Evolutionary conservation across 2,797 vertebrate genomes (phyloP), one percentile per base, ranked within the genome.

Genomic region (Poeciliopsis gracilis): DNA sequence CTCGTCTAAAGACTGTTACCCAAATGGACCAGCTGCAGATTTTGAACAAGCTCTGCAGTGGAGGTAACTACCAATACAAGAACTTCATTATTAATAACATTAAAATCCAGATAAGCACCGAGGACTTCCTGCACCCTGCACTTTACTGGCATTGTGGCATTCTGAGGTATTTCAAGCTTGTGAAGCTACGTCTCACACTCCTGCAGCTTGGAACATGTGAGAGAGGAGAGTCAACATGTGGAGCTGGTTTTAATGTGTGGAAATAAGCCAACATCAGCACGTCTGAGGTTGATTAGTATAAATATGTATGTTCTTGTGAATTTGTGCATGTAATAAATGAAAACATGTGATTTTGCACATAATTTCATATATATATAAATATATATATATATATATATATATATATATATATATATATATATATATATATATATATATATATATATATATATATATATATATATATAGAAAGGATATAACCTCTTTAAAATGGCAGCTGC

Each of bases 91-190:
- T 23, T 36, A 33, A 13, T 53, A 15, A 49, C 0, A 30, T 49
- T 49, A 41, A 61, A 61, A 63, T 46, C 45, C 30, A 72, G 20
- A 49, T 47, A 16, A 18, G 28, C 71, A 38, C n/a, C 4, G 43
- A 72, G 28, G 43, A 20, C 33, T 25, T 41, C 3, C 18, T 18
- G 5, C 41, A 28, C n/a, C 9, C 30, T 66, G 71, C 53, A 16
- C 53, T 25, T 5, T 69, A 1, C 46, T 28, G 63, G 28, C 4
- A 59, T 38, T 38, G 16, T 30, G n/a, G 49, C 7, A 28, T 36
- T 75, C 69, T 38, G 38, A 41, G 49, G 46, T 51, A 67, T 33
- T 73, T 79, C 20, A 41, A 69, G 46, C 41, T 66, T 72, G 57
- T 51, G 2, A 74, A 7, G 43, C 30, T 45, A 7, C 45, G 2